Evolutionary conservation across 2,797 vertebrate species (phyloP), one percentile per base, ranked within the genome.

Genomic region (Neosilurus mollespiculum): DNA sequence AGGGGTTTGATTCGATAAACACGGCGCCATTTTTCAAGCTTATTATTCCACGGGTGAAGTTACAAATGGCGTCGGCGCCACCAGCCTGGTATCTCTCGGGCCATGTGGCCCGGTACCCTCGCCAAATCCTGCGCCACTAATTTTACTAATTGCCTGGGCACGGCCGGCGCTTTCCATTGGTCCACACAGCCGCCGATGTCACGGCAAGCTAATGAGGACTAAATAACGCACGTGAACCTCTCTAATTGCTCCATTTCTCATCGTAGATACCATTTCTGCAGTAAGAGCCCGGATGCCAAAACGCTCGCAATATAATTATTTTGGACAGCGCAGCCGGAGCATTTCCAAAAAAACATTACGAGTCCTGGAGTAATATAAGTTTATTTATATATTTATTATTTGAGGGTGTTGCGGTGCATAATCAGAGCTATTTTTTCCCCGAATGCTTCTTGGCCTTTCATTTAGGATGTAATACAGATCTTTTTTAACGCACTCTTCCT

Each of bases 221-320:
- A 94, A 95, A 95, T 95, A 95, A 95, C 94, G 94, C 93, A 94
- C 93, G 94, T 94, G 94, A 94, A 95, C 93, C 93, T 90, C 91
- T 92, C 92, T 95, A 95, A 95, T 95, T 95, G 94, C 94, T 92
- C 92, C 93, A 94, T 95, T 94, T 92, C 94, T 95, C 95, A 94
- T 94, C 93, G 94, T 94, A 91, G 93, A 93, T 92, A 92, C 92
- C 91, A 88, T 92, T 93, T 92, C 93, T 93, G 93, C 89, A 93
- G 92, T 94, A 94, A 92, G 90, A 92, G 89, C 90, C 85, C 49
- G 84, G 85, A 88, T 92, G 94, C 93, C 93, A 94, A 89, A 88
- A 89, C 87, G 88, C 83, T 86, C 87, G 87, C 90, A 87, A 89
- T 89, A 81, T 92, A 90, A 90, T 91, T 92, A 89, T 89, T 88